Evolutionary conservation across 2,797 vertebrate genomes (phyloP).

Genomic region (Falco peregrinus): DNA sequence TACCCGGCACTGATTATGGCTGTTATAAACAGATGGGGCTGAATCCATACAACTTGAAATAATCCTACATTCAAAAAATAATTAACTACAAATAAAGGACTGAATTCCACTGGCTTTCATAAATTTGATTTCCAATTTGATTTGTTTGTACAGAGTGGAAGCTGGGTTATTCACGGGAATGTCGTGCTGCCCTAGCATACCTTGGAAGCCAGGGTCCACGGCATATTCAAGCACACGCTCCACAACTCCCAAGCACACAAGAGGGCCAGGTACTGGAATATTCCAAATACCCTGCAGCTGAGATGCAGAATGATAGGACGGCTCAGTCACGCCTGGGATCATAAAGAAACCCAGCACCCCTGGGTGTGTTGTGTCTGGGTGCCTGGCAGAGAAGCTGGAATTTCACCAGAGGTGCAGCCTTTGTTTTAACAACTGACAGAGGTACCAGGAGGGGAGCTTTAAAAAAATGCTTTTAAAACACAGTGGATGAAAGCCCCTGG

Average conservation of each 20-base stretch:
- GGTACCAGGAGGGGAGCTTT: not conserved
- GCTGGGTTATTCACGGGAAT: not conserved
- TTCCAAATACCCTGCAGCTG: not conserved
- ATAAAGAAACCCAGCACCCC: not conserved
- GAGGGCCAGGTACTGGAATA: not conserved
- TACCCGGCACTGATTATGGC: constrained; percentile 18
- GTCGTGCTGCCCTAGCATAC: not conserved
- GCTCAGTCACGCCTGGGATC: rapidly evolving
- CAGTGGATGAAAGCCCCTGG: not conserved
- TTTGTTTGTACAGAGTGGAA: not conserved
- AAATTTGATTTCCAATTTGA: not conserved
- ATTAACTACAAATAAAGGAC: constrained; percentile 35
- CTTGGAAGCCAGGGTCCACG: not conserved
- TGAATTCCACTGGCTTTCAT: not conserved
- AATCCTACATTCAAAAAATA: constrained; percentile 47
- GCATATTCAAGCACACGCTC: not conserved
- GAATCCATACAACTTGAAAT: constrained; percentile 27
- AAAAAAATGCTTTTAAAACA: not conserved
- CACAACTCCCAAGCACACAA: not conserved
- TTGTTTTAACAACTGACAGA: not conserved
- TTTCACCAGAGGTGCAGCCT: not conserved
- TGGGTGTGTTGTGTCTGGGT: not conserved
- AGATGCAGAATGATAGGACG: not conserved
- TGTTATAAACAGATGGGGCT: constrained; percentile 45
- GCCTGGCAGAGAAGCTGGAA: not conserved